These are phyloP conservation scores for Pseudomyrmex dendroicus DNA, from an alignment of 1,140 invertebrate genomes.

Conservation along the genomic window DNA sequence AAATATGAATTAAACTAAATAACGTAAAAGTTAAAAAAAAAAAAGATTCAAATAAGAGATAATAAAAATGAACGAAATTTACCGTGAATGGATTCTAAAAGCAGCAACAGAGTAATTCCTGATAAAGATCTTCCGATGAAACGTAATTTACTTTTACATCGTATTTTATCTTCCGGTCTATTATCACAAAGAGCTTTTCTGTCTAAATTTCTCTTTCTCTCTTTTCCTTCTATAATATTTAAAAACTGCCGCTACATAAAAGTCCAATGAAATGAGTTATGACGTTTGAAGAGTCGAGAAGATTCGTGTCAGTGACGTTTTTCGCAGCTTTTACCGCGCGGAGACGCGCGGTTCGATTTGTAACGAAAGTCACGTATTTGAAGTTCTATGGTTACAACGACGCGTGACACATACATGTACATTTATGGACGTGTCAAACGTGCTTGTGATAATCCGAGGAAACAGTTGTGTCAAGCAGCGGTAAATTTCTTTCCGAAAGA, in stretches of 20 bases:
- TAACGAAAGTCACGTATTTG: slow-evolving; percentile 45
- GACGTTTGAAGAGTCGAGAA: background rate
- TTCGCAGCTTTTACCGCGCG: slow-evolving; percentile 23
- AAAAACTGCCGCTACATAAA: background rate
- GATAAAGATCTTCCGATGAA: background rate
- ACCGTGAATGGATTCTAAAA: background rate
- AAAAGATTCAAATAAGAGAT: background rate
- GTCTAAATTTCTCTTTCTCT: background rate
- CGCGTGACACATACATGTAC: slow-evolving; percentile 29
- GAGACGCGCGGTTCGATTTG: slow-evolving; percentile 30
- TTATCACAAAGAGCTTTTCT: background rate
- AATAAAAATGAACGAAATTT: background rate
- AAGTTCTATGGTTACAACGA: slow-evolving; percentile 45
- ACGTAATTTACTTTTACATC: background rate
- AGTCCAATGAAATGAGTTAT: slow-evolving; percentile 4
- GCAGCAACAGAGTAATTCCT: background rate
- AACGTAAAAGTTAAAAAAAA: background rate
- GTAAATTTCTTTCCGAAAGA: background rate
- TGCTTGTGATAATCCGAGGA: slow-evolving; percentile 27
- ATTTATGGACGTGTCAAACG: slow-evolving; percentile 12
- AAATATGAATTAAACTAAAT: background rate
- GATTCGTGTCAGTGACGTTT: slow-evolving; percentile 30
- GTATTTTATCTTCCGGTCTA: background rate
- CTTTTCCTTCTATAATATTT: background rate
- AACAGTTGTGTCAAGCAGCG: background rate